Conservation (phyloP, 2,113 vertebrate species). For the Bambusicola thoracicus region DNA sequence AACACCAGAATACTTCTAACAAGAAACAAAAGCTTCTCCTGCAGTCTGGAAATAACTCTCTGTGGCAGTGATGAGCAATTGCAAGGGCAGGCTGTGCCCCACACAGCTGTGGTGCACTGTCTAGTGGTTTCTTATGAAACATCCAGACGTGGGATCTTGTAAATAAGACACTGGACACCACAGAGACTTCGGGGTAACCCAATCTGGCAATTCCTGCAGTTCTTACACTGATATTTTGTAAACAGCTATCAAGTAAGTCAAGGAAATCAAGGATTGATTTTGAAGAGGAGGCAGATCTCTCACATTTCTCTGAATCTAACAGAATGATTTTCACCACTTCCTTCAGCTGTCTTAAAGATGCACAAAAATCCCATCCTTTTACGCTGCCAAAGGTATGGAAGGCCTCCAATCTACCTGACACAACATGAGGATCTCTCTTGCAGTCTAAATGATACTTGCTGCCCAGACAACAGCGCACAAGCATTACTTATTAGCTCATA, state of each 20-base stretch:
- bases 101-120: not conserved
- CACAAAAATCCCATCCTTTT: not conserved
- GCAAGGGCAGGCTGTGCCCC: not conserved
- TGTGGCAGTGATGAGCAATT: accelerated
- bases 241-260: not conserved
- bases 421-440: not conserved
- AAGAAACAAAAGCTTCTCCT: not conserved
- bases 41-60: not conserved
- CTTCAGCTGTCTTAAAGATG: not conserved
- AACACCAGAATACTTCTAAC: not conserved
- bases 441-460: not conserved
- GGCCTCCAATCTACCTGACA: not conserved
- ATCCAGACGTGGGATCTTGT: accelerated
- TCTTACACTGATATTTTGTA: accelerated
- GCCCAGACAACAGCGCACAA: not conserved
- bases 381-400: accelerated
- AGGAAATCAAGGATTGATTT: not conserved
- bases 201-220: not conserved
- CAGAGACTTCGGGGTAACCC: not conserved
- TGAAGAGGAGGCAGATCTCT: not conserved
- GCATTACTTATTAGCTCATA: slow-evolving; percentile 16
- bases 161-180: not conserved
- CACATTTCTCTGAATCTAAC: not conserved
- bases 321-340: not conserved
- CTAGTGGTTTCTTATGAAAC: accelerated